A percentile compares a stretch with the other conserved stretches of the same genome.
Evolutionary conservation across 1,140 invertebrate species (phyloP).

Genomic region (Penaeus vannamei): DNA sequence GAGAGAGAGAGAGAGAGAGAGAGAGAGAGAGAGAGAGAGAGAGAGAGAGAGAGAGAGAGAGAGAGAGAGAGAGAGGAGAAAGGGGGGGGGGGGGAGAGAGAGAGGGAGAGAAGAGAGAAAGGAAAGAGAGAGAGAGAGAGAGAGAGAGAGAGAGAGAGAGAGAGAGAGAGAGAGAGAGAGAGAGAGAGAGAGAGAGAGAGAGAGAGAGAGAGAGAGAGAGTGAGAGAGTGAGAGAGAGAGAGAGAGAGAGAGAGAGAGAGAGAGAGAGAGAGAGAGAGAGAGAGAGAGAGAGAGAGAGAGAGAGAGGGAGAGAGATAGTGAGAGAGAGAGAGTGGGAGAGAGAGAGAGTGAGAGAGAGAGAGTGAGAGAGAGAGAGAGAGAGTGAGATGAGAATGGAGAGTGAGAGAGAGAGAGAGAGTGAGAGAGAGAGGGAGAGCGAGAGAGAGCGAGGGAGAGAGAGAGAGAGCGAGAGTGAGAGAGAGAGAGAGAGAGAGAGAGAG

Average conservation of each 20-base stretch:
- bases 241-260: too few relatives aligned
- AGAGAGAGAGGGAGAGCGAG: not conserved
- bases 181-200: too few relatives aligned
- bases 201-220: too few relatives aligned
- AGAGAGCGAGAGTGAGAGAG: not conserved
- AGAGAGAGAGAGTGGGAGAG: not conserved
- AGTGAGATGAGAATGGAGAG: conserved; percentile 29
- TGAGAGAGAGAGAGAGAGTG: not conserved
- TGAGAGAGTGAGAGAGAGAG: too few relatives aligned
- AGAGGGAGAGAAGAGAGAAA: not conserved
- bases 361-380: conserved; percentile 24
- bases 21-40: conserved; percentile 30
- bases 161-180: not conserved
- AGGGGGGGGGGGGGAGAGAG: not conserved
- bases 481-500: not conserved
- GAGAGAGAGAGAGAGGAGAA: not conserved
- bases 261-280: too few relatives aligned
- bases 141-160: too few relatives aligned
- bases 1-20: conserved; percentile 27
- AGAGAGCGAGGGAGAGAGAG: not conserved
- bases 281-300: too few relatives aligned
- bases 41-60: not conserved
- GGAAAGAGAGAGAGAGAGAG: too few relatives aligned
- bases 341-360: conserved; percentile 30
- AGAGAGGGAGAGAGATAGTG: too few relatives aligned